These are phyloP conservation scores for Siniperca undulata DNA, from an alignment of 2,797 vertebrate genomes.

Conservation along the genomic window DNA sequence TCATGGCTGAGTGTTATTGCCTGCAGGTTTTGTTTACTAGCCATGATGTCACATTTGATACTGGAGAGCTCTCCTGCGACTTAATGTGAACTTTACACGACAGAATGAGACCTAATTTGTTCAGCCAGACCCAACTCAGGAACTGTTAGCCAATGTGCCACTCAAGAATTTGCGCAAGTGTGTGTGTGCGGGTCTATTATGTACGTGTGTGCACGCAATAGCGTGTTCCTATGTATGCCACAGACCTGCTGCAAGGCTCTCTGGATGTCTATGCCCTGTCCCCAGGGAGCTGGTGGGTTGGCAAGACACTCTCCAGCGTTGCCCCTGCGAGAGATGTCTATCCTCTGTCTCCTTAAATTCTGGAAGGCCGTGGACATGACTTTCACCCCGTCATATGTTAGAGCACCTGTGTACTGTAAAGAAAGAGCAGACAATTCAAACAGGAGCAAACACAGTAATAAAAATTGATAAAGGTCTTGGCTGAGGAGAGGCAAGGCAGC, in stretches of 20 bases:
- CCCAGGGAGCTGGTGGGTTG: conserved; percentile 98
- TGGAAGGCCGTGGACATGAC: conserved; percentile 99
- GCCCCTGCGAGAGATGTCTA: conserved; percentile 97
- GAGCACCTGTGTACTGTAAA: conserved; percentile 94
- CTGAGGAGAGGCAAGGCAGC: neutral
- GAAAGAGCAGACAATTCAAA: conserved; percentile 41
- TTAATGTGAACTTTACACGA: conserved; percentile 84
- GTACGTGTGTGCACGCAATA: conserved; percentile 8
- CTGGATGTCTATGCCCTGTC: conserved; percentile 99
- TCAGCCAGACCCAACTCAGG: conserved; percentile 78
- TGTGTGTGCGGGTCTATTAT: conserved; percentile 14
- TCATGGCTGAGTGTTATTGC: conserved; percentile 76
- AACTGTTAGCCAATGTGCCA: conserved; percentile 79
- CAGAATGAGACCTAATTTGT: conserved; percentile 85
- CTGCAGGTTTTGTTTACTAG: conserved; percentile 82
- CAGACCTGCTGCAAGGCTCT: conserved; percentile 96
- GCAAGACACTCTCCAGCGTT: conserved; percentile 98
- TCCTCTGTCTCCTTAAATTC: conserved; percentile 94
- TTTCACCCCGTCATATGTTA: conserved; percentile 96
- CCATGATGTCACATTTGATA: conserved; percentile 84
- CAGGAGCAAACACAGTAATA: neutral
- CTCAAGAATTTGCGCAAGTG: conserved; percentile 63
- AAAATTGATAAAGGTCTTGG: neutral
- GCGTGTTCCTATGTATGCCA: conserved; percentile 16
- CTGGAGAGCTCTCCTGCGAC: conserved; percentile 69